phyloP scores from a whole-genome alignment of 2,888 invertebrate species.

The Drosophila melanocephala region DNA sequence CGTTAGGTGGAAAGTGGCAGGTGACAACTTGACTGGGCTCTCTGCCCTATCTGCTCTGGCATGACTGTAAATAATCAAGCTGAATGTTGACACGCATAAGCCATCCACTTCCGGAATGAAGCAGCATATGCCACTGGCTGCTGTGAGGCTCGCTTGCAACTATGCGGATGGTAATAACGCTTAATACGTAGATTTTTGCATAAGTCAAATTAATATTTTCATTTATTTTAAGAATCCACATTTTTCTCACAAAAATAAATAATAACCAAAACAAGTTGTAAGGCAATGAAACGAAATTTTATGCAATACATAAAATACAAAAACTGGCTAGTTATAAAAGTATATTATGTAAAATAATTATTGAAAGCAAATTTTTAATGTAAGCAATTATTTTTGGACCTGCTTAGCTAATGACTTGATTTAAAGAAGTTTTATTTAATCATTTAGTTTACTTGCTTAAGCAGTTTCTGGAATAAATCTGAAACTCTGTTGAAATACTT shows the following conservation, averaged over 20 bases:
- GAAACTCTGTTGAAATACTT: neutral
- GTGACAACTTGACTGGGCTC: slow-evolving; percentile 13
- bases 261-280: neutral
- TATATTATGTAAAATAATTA: neutral
- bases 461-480: neutral
- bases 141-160: neutral
- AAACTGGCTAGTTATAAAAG: neutral
- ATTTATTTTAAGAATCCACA: accelerated
- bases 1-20: slow-evolving; percentile 20
- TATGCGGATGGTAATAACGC: neutral
- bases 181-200: neutral
- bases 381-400: neutral
- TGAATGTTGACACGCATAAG: slow-evolving; percentile 57
- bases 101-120: slow-evolving; percentile 14
- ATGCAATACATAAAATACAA: neutral
- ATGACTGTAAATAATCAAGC: slow-evolving; percentile 59
- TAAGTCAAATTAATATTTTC: neutral
- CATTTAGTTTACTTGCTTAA: neutral
- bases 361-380: neutral
- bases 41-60: slow-evolving; percentile 7
- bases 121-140: slow-evolving; percentile 12
- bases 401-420: neutral
- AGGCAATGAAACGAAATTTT: neutral
- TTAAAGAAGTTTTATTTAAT: neutral
- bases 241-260: neutral